Evolutionary conservation across 2,797 vertebrate genomes (phyloP).

Genomic region (Danio choprae): DNA sequence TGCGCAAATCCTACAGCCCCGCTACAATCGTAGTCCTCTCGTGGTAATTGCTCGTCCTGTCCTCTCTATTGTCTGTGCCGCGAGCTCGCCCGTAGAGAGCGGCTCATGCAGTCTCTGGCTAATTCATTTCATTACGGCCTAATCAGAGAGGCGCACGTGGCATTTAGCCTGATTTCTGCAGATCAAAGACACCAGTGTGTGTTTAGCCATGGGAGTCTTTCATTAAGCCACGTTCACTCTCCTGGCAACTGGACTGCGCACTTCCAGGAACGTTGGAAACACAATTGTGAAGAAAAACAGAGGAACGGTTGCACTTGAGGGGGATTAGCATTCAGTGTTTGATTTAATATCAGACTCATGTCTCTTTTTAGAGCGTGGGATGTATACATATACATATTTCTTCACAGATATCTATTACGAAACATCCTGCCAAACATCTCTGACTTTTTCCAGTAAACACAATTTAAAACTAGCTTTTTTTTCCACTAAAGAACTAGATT

Average conservation of each 20-base stretch:
- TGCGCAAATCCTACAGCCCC: neutral
- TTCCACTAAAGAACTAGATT: neutral
- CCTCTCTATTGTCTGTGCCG: slow-evolving; percentile 17
- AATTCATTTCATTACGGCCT: slow-evolving; percentile 62
- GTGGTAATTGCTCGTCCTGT: slow-evolving; percentile 35
- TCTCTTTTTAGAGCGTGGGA: neutral
- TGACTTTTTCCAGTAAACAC: neutral
- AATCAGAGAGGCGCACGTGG: slow-evolving; percentile 53
- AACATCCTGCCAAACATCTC: neutral
- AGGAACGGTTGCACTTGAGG: slow-evolving; percentile 5
- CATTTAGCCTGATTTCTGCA: slow-evolving; percentile 55
- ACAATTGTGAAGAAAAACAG: neutral
- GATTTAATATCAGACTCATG: neutral
- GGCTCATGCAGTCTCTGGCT: slow-evolving; percentile 44
- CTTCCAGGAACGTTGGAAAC: slow-evolving; percentile 25
- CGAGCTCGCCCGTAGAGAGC: slow-evolving; percentile 16
- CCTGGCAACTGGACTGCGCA: slow-evolving; percentile 17
- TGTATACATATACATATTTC: neutral
- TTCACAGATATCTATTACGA: neutral
- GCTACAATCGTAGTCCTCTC: slow-evolving; percentile 14
- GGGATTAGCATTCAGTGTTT: neutral
- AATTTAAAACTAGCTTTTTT: neutral
- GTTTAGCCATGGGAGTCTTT: slow-evolving; percentile 52
- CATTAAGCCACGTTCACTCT: slow-evolving; percentile 51
- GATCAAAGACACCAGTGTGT: slow-evolving; percentile 49